These are phyloP conservation scores for Enteromius trimaculatus DNA, from an alignment of 2,797 vertebrate genomes.

Conservation along the genomic window DNA sequence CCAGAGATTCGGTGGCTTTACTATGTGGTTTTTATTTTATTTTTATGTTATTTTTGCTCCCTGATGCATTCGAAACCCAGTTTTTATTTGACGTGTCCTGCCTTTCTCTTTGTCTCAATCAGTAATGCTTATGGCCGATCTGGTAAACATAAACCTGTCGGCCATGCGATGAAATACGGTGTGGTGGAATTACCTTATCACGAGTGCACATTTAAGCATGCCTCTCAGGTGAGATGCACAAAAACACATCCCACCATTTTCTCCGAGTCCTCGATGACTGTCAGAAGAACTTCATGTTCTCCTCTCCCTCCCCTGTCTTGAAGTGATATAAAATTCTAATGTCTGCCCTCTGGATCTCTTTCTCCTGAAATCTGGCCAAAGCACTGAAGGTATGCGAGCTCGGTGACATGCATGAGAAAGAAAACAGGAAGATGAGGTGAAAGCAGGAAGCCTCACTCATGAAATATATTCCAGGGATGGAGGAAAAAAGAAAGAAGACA, in stretches of 20 bases:
- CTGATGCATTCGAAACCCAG: neutral
- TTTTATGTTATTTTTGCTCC: neutral
- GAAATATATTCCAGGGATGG: slow-evolving; percentile 60
- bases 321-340: slow-evolving; percentile 94
- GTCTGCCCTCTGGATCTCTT: slow-evolving; percentile 89
- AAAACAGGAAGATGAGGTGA: slow-evolving; percentile 68
- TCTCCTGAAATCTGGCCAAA: slow-evolving; percentile 88
- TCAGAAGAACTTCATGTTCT: slow-evolving; percentile 86
- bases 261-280: slow-evolving; percentile 83
- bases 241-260: slow-evolving; percentile 81
- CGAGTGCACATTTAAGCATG: slow-evolving; percentile 91
- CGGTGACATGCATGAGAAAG: slow-evolving; percentile 86
- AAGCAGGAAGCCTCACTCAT: slow-evolving; percentile 59
- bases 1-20: neutral
- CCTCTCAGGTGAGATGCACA: slow-evolving; percentile 94
- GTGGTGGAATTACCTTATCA: slow-evolving; percentile 92
- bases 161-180: slow-evolving; percentile 87
- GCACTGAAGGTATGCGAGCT: slow-evolving; percentile 85
- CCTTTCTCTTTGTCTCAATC: slow-evolving; percentile 77
- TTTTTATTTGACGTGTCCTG: slow-evolving; percentile 50
- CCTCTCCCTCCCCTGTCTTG: slow-evolving; percentile 67
- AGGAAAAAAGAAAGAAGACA: slow-evolving; percentile 50
- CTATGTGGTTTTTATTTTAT: neutral
- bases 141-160: slow-evolving; percentile 90
- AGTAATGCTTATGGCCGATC: slow-evolving; percentile 87